Evolutionary conservation across 2,797 vertebrate species (phyloP), one percentile per base, ranked within the genome.

Genomic region (Falco peregrinus): DNA sequence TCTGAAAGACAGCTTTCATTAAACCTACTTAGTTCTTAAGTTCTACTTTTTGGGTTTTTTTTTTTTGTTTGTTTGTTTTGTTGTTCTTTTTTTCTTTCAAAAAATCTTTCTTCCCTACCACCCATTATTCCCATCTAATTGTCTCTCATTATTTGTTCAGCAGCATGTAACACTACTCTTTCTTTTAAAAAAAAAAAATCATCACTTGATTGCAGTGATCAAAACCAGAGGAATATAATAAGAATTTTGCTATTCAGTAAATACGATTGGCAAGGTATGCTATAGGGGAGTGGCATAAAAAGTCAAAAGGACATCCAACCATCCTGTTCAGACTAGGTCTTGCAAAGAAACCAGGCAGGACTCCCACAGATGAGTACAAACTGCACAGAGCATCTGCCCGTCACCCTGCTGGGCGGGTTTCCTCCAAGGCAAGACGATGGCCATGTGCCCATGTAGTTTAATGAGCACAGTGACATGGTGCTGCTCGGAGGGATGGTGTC

Each of bases 171-270:
- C 29, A 47, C 39, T 37, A 25, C 37, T 86, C 39, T 39, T 65
- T 70, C 73, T 75, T 86, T 54, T 80, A n/a, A 67, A 78, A 84
- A 70, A 91, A 37, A 39, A 39, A 11, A 48, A 85, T 17, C 57
- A 43, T 89, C 50, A 45, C 21, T 90, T 63, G 73, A 91, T 68
- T 90, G 73, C 65, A 74, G 48, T 48, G 59, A 92, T 88, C 71
- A 92, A 89, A 94, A 64, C 64, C 6, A 5, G 65, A 80, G 68
- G 75, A 87, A 71, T 33, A 75, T 9, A 64, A 79, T 19, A n/a
- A 79, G 29, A 84, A 88, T 90, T 81, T 65, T 45, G 57, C 63
- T 68, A 51, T n/a, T 82, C 37, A 31, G 57, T 74, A 91, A 87
- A 95, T 64, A 83, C 2, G 61, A 90, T 71, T 37, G 75, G 88